Percentiles rank a stretch among this genome's conserved stretches.
Evolutionary conservation across 2,888 invertebrate genomes (phyloP).

Genomic region (Apamea epomidion): DNA sequence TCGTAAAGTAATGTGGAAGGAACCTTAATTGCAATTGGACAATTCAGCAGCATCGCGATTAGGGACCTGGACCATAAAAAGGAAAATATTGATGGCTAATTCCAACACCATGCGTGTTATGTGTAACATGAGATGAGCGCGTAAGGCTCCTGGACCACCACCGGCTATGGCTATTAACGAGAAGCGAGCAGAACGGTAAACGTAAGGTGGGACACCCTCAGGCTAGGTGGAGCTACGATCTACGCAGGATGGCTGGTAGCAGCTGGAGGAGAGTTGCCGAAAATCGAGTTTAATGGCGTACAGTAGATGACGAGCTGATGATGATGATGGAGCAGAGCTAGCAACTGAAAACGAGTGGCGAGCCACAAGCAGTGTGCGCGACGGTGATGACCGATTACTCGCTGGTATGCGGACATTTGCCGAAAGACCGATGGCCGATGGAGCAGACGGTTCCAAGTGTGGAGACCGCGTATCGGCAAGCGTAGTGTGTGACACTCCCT

Average conservation of each 20-base stretch:
- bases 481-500: neutral
- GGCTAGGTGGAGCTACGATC: too few relatives aligned
- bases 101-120: neutral
- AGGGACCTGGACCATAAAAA: neutral
- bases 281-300: too few relatives aligned
- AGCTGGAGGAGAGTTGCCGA: too few relatives aligned
- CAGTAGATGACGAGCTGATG: too few relatives aligned
- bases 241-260: too few relatives aligned
- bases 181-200: neutral
- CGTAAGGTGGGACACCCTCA: too few relatives aligned
- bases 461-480: neutral
- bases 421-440: neutral
- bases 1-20: neutral
- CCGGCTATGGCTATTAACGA: too few relatives aligned
- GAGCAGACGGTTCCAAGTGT: neutral
- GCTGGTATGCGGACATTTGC: too few relatives aligned
- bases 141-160: neutral
- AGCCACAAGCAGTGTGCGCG: neutral
- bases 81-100: neutral
- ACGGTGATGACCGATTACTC: neutral
- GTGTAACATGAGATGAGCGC: neutral
- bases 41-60: neutral
- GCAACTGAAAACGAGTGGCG: neutral
- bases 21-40: neutral
- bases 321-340: neutral